phyloP scores from a whole-genome alignment of 2,113 vertebrate species.

The Eclectus roratus region DNA sequence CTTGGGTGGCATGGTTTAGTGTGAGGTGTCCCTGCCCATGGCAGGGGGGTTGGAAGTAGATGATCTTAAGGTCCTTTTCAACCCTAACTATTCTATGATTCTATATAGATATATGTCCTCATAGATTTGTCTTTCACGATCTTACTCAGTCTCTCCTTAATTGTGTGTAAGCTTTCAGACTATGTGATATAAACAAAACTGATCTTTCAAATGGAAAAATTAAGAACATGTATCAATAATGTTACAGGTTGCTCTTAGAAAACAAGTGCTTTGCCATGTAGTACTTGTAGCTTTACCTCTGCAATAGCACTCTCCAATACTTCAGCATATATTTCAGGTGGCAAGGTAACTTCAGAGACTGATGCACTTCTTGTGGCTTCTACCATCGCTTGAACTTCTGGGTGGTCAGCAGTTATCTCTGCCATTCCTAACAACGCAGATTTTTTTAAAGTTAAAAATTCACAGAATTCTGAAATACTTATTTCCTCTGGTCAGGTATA shows the following conservation, averaged over 20 bases:
- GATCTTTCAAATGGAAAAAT: neutral
- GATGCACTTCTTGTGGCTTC: constrained; percentile 66
- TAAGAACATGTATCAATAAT: neutral
- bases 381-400: constrained; percentile 77
- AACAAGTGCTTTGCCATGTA: neutral
- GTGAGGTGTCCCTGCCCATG: no score
- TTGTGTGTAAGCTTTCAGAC: neutral
- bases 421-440: neutral
- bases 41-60: no score
- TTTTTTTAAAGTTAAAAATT: neutral
- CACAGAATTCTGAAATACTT: neutral
- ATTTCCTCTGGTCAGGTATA: neutral
- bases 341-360: constrained; percentile 27
- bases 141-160: neutral
- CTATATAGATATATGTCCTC: neutral
- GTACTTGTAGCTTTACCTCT: constrained; percentile 72
- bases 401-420: constrained; percentile 80
- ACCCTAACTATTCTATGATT: no score
- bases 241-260: neutral
- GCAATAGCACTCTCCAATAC: constrained; percentile 71
- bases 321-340: constrained; percentile 67
- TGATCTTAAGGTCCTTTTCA: no score
- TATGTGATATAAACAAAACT: neutral
- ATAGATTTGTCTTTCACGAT: neutral
- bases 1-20: no score